phyloP scores from a whole-genome alignment of 2,113 vertebrate genomes.

The Leucopsar rothschildi region DNA sequence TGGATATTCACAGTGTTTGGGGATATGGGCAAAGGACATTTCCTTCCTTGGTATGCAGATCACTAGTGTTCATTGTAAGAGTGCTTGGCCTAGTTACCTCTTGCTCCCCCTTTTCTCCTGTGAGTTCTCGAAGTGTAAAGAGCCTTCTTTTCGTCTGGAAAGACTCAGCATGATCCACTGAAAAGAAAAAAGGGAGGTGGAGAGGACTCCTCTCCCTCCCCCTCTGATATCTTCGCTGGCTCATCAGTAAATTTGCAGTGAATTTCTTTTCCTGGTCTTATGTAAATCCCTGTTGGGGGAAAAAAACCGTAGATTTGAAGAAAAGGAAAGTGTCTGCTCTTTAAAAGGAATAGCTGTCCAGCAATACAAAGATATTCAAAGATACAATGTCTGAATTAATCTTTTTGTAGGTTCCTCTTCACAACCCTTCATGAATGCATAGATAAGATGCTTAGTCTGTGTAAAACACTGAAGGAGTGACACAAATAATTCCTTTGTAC shows the following conservation, averaged over 20 bases:
- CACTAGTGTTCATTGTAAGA: neutral
- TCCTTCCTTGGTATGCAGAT: neutral
- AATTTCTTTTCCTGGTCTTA: neutral
- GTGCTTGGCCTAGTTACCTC: conserved; percentile 5
- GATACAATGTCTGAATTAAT: neutral
- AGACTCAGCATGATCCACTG: conserved; percentile 6
- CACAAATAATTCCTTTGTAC: neutral
- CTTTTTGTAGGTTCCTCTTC: neutral
- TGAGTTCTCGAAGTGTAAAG: conserved; percentile 21
- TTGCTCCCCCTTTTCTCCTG: conserved; percentile 23
- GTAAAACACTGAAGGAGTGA: neutral
- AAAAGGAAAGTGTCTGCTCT: neutral
- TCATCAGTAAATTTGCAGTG: neutral
- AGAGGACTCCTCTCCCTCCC: neutral
- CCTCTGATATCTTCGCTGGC: neutral
- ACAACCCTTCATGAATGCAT: neutral
- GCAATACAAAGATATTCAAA: neutral
- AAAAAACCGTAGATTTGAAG: neutral
- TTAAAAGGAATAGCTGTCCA: conserved; percentile 6
- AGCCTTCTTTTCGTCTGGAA: conserved; percentile 16
- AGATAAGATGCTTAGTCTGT: neutral
- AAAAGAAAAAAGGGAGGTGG: neutral
- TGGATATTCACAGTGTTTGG: neutral
- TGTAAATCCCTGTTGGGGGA: neutral
- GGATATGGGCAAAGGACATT: neutral